These are phyloP conservation scores for Platichthys stellatus DNA, from an alignment of 2,113 vertebrate species.

Conservation along the genomic window DNA sequence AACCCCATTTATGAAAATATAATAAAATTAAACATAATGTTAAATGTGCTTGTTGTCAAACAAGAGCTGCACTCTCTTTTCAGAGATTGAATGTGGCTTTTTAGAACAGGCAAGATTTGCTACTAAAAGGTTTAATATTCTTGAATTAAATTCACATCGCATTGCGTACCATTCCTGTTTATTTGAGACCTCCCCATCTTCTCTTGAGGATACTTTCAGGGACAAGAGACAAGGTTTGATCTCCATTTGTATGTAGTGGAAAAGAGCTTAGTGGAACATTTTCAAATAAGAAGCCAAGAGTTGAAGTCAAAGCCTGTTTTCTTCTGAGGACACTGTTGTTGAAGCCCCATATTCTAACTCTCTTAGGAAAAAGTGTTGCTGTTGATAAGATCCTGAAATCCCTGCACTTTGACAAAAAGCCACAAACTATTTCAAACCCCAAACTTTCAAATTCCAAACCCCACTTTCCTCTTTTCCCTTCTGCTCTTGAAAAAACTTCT, in stretches of 20 bases:
- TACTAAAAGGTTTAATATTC: too few species aligned
- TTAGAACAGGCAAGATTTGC: too few species aligned
- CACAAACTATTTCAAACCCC: conserved; percentile 63
- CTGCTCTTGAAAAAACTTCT: conserved; percentile 48
- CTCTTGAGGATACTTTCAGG: conserved; percentile 32
- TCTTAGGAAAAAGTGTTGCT: conserved; percentile 61
- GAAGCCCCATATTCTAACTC: conserved; percentile 49
- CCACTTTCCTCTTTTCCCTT: conserved; percentile 5
- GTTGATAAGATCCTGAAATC: conserved; percentile 65
- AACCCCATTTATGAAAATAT: too few species aligned
- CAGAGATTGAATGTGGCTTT: too few species aligned
- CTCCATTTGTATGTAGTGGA: conserved; percentile 31
- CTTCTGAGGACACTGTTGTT: conserved; percentile 17
- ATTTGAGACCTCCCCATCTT: conserved; percentile 34
- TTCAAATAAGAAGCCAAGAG: conserved; percentile 53
- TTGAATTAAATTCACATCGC: too few species aligned
- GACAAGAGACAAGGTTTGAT: conserved; percentile 24
- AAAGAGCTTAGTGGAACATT: conserved; percentile 38
- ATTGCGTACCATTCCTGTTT: background rate
- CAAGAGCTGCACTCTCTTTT: too few species aligned
- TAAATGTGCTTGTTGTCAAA: too few species aligned
- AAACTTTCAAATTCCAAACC: conserved; percentile 35
- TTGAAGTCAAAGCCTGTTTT: conserved; percentile 46
- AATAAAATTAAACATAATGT: too few species aligned
- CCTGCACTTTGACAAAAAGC: conserved; percentile 61